Conservation (phyloP, 23 tunicate genomes). For the Trididemnum nubilum region DNA sequence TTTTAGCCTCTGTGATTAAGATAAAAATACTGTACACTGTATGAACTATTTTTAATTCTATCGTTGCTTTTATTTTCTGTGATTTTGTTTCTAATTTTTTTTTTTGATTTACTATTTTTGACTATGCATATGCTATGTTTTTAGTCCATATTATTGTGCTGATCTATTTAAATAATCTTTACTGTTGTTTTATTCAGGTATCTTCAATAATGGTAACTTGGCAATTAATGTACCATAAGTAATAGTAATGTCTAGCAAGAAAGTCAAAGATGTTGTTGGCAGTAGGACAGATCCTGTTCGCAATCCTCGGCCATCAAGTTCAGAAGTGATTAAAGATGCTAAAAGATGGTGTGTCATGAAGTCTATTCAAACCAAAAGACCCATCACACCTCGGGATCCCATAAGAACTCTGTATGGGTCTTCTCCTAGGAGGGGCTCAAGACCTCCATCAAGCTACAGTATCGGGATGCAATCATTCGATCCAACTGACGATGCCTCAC, state of each 20-base stretch:
- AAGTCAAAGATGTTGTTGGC: not conserved
- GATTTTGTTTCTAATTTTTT: too few relatives aligned
- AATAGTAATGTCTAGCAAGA: conserved; percentile 8
- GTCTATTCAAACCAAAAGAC: conserved; percentile 65
- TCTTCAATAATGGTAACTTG: too few relatives aligned
- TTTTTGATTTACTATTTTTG: too few relatives aligned
- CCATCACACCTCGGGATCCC: conserved; percentile 69
- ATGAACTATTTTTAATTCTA: too few relatives aligned
- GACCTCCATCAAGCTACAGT: conserved; percentile 81
- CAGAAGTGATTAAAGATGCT: conserved; percentile 81
- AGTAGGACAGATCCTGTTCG: not conserved
- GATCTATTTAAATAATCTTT: too few relatives aligned
- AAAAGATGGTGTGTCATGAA: conserved; percentile 62
- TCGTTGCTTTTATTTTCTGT: too few relatives aligned
- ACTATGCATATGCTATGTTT: too few relatives aligned
- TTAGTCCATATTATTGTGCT: too few relatives aligned
- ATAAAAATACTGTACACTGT: too few relatives aligned
- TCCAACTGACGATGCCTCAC: conserved; percentile 55
- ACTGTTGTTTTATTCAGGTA: too few relatives aligned
- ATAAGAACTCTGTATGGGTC: conserved; percentile 51
- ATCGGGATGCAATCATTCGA: conserved; percentile 58
- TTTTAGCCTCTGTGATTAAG: too few relatives aligned
- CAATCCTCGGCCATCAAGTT: conserved; percentile 38
- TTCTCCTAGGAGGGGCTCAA: conserved; percentile 19
- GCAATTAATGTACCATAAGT: too few relatives aligned